These are phyloP conservation scores for Dinoponera quadriceps DNA, from an alignment of 1,140 invertebrate species.

Conservation along the genomic window DNA sequence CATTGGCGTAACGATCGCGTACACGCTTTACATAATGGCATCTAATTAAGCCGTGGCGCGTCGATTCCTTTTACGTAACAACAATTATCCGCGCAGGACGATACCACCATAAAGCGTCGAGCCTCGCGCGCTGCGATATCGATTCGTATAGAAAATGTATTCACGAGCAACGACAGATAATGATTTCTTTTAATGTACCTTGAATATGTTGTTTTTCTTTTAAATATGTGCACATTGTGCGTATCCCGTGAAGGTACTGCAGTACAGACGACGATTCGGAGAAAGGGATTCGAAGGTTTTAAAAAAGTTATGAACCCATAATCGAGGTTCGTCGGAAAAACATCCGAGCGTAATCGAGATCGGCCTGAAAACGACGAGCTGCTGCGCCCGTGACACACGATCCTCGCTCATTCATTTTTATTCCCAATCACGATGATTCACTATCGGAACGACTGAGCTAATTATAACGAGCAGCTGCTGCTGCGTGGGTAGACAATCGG, in stretches of 20 bases:
- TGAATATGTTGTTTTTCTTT: no score
- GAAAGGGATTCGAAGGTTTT: no score
- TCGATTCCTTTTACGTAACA: slow-evolving; percentile 1
- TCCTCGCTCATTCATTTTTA: background rate
- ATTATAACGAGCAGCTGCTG: slow-evolving; percentile 25
- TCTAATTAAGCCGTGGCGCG: slow-evolving; percentile 29
- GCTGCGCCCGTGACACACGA: background rate
- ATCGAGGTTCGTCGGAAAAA: no score
- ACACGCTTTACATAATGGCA: slow-evolving; percentile 21
- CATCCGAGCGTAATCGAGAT: background rate
- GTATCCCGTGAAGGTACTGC: no score
- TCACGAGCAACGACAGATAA: no score
- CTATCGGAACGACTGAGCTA: background rate
- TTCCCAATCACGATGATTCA: slow-evolving; percentile 1
- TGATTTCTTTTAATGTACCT: no score
- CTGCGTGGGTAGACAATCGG: background rate
- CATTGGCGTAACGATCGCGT: slow-evolving; percentile 2
- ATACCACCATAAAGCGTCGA: background rate
- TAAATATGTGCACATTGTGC: no score
- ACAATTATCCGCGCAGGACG: background rate
- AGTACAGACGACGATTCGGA: no score
- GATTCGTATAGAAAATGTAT: no score
- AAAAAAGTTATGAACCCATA: no score
- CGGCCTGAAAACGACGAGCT: background rate
- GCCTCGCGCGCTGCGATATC: background rate